A percentile compares a stretch with the other conserved stretches of the same genome.
These are phyloP conservation scores for Sinelater perroti DNA, from an alignment of 2,888 invertebrate genomes.

Conservation along the genomic window DNA sequence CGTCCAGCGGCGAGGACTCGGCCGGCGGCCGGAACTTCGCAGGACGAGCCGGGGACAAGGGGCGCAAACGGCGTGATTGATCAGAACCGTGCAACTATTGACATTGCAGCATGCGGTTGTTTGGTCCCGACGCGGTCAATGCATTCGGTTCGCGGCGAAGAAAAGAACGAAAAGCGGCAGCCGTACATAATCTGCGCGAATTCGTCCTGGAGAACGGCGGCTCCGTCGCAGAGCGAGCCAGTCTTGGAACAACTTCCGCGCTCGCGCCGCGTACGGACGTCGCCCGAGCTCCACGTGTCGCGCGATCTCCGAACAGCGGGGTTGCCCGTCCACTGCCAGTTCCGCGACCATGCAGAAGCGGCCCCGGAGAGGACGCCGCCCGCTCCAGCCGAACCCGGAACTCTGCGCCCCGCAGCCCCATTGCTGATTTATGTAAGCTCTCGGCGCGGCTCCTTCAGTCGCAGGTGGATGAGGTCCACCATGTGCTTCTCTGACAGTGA, in stretches of 20 bases:
- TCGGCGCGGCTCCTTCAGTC: conserved; percentile 7
- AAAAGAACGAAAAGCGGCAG: conserved; percentile 10
- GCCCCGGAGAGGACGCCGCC: conserved; percentile 1
- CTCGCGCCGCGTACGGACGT: conserved; percentile 43
- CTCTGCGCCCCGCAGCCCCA: neutral
- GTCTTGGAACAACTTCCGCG: conserved; percentile 51
- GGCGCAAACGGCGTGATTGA: conserved; percentile 33
- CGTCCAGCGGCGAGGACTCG: too few relatives aligned
- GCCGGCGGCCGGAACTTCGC: too few relatives aligned
- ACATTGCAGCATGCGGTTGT: conserved; percentile 38
- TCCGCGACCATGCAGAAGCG: conserved; percentile 11
- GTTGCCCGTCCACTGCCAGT: conserved; percentile 8
- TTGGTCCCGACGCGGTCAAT: conserved; percentile 33
- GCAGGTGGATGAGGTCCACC: conserved; percentile 12
- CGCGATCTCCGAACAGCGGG: conserved; percentile 23
- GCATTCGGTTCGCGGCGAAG: conserved; percentile 31
- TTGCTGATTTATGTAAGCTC: conserved; percentile 11
- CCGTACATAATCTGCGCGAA: conserved; percentile 43
- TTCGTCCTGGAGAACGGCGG: conserved; percentile 42
- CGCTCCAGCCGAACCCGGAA: conserved; percentile 1
- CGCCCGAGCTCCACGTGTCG: conserved; percentile 42
- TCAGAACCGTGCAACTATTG: conserved; percentile 38
- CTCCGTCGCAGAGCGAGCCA: conserved; percentile 45
- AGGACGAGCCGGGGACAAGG: too few relatives aligned
- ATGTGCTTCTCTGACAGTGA: conserved; percentile 9